Percentiles rank a stretch among this genome's conserved stretches.
phyloP scores from a whole-genome alignment of 2,888 invertebrate genomes.

The Cephonodes hylas region DNA sequence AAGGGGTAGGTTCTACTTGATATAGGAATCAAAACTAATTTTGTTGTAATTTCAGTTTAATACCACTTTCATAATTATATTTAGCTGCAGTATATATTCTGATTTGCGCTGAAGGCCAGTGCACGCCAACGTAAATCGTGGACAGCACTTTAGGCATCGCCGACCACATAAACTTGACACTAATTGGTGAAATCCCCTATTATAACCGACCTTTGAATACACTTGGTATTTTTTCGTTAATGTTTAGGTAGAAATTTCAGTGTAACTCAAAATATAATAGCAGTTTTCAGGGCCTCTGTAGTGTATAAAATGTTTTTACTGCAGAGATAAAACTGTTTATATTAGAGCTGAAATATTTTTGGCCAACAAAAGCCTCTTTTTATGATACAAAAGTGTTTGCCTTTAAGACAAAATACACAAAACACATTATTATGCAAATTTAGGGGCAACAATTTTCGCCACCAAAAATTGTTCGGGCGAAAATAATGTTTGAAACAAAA shows the following conservation, averaged over 20 bases:
- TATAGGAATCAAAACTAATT: neutral
- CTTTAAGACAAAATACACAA: neutral
- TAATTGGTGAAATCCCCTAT: neutral
- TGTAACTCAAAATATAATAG: neutral
- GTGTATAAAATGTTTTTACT: neutral
- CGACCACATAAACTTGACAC: neutral
- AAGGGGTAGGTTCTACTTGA: too few species aligned
- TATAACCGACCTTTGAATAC: too few species aligned
- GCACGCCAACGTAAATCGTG: neutral
- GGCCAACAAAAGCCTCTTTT: neutral
- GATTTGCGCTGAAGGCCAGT: neutral
- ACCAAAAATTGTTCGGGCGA: neutral
- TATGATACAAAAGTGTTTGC: neutral
- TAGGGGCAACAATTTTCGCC: neutral
- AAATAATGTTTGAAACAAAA: neutral
- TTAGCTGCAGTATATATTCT: neutral
- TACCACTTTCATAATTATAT: neutral
- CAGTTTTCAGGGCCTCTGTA: neutral
- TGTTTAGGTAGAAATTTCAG: neutral
- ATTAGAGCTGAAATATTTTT: neutral
- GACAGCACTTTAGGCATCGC: neutral
- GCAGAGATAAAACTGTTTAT: neutral
- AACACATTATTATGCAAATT: slow-evolving; percentile 3
- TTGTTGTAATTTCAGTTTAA: neutral
- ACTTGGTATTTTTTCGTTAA: neutral